Conservation (phyloP, 2,888 invertebrate species). For the Lissocephala sabroskyi region DNA sequence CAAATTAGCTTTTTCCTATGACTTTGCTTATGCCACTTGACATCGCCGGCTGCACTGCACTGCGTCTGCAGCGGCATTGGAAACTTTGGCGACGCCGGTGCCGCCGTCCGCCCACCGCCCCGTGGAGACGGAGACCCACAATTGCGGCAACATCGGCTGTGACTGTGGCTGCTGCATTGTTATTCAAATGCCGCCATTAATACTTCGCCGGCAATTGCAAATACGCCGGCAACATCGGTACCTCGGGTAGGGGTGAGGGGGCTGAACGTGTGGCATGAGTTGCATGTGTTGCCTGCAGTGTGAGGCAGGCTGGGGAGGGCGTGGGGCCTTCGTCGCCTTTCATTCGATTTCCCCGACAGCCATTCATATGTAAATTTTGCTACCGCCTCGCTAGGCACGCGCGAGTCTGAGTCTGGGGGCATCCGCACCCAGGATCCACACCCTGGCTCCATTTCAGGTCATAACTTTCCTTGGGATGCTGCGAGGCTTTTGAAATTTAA, state of each 20-base stretch:
- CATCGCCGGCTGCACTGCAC: not conserved
- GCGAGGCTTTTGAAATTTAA: constrained; percentile 41
- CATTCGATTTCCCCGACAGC: constrained; percentile 29
- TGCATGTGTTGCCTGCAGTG: not conserved
- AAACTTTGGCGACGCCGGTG: too few species aligned
- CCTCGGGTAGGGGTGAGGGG: constrained; percentile 1
- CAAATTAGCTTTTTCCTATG: too few species aligned
- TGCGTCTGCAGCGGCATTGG: too few species aligned
- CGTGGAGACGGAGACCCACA: not conserved
- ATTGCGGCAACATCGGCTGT: constrained; percentile 9
- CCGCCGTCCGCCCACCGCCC: not conserved
- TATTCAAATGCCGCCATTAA: constrained; percentile 61
- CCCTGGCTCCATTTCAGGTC: too few species aligned
- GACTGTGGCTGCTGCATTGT: constrained; percentile 34
- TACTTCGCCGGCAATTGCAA: constrained; percentile 58
- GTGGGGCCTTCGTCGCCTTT: constrained; percentile 22
- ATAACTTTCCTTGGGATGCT: too few species aligned
- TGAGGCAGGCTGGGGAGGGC: too few species aligned
- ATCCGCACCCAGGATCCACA: too few species aligned
- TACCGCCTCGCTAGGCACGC: too few species aligned
- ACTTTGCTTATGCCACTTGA: constrained; percentile 5
- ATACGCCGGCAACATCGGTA: constrained; percentile 20
- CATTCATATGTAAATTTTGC: constrained; percentile 59
- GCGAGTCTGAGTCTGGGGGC: too few species aligned
- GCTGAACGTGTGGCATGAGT: not conserved